Evolutionary conservation across 1,140 invertebrate genomes (phyloP).

Genomic region (Adoxophyes honmai): DNA sequence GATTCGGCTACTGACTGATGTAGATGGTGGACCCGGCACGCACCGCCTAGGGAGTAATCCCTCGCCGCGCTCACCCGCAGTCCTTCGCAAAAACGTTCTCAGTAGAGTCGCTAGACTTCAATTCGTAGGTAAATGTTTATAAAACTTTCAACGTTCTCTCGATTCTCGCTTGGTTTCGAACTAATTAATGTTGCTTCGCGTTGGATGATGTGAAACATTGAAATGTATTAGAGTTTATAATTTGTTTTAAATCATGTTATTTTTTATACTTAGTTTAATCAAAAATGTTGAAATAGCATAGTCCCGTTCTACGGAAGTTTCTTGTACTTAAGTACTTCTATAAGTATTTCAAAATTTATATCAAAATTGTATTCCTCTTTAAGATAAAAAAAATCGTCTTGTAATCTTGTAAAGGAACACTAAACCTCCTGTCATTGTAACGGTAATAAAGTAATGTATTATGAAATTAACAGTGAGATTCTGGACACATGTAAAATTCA

Average conservation of each 20-base stretch:
- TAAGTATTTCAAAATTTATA: slow-evolving; percentile 57
- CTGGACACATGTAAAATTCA: slow-evolving; percentile 66
- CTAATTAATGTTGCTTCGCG: slow-evolving; percentile 64
- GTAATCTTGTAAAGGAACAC: slow-evolving; percentile 67
- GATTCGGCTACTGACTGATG: too few relatives aligned
- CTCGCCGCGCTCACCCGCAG: not conserved
- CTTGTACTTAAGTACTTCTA: slow-evolving; percentile 53
- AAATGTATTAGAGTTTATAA: slow-evolving; percentile 51
- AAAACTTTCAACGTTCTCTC: slow-evolving; percentile 48
- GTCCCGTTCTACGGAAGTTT: slow-evolving; percentile 51
- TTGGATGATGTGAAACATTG: slow-evolving; percentile 64
- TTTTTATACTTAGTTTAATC: slow-evolving; percentile 67
- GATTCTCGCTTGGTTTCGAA: slow-evolving; percentile 57
- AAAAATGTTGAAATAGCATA: slow-evolving; percentile 68
- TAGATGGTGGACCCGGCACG: too few relatives aligned
- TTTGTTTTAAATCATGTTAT: slow-evolving; percentile 62
- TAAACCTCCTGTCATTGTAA: slow-evolving; percentile 43
- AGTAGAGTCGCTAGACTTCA: slow-evolving; percentile 72
- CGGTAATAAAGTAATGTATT: slow-evolving; percentile 48
- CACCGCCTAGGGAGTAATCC: too few relatives aligned
- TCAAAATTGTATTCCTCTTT: slow-evolving; percentile 54
- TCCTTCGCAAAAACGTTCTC: slow-evolving; percentile 16
- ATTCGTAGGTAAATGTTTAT: slow-evolving; percentile 59
- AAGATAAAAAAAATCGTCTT: slow-evolving; percentile 52
- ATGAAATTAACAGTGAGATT: slow-evolving; percentile 58